Evolutionary conservation across 2,113 vertebrate genomes (phyloP), one percentile per base, ranked within the genome.

Genomic region (Chaenocephalus aceratus): DNA sequence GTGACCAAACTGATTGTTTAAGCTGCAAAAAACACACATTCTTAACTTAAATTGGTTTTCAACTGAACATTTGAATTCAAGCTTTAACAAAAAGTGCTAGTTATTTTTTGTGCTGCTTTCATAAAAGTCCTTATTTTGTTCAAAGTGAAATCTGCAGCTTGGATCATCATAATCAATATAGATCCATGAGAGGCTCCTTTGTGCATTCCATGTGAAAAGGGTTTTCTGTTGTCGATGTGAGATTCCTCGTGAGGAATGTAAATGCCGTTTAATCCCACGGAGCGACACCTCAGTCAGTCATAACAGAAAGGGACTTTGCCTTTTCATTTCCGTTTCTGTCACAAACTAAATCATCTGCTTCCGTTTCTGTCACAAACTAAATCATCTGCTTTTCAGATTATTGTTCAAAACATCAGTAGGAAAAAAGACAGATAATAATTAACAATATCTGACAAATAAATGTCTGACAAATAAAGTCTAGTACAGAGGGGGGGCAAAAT

Each of bases 321-420:
- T 65, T 58, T 16, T 59, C 41, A 59, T 75, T 76, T 69, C 14
- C 41, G 7, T 36, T 57, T 72, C 70, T 77, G 54, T 73, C 75
- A 60, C 51, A 4, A 30, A 66, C 62, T 26, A 60, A 0, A 74
- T 69, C 13, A 2, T 7, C 21, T 21, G 2, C 7, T 71, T 71
- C 14, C 41, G 7, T 36, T 57, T 72, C 70, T 77, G 54, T 73
- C 75, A 60, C 51, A 4, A 30, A 66, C 62, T 26, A 60, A 0
- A 74, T 69, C 13, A 2, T 7, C 21, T 21, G 2, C 7, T 71
- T 71, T 64, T 10, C 13, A 36, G 41, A 18, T 65, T 51, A 68
- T 60, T 75, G 49, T 48, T 70, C 1, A 65, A 54, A 68, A 54
- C 3, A 5, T 4, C 0, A 15, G 8, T 1, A 21, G 41, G 6